Evolutionary conservation across 2,888 invertebrate genomes (phyloP), one percentile per base, ranked within the genome.

Genomic region (Harmothoe impar): DNA sequence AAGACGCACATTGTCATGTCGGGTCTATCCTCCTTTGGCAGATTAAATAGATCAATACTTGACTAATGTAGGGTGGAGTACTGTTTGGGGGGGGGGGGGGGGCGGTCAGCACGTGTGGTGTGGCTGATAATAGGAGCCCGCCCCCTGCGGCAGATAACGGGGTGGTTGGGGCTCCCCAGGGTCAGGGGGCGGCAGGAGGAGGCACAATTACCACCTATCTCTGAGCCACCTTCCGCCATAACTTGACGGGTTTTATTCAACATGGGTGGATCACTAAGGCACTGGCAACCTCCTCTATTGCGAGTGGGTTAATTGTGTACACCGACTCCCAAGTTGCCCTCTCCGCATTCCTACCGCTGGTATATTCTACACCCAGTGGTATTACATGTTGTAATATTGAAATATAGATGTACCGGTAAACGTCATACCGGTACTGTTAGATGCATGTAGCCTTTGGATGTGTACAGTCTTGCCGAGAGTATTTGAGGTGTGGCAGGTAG

Each of bases 11-110:
- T 56, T 52, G 31, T 15, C 54, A 54, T 86, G 54, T 86, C 17
- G 52, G 29, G 20, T 86, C 86, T 86, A 86, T 86, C 52, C 51
- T 86, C 86, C 52, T 86, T 86, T 52, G 52, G 56, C 86, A 52
- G 86, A 86, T 86, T 86, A 86, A 86, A 86, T 86, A 52, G 51
- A 23, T 1, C 86, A 86, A 86, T 86, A 86, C 51, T n/a, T 86
- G 86, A 33, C 56, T 43, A 43, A 10, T 43, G 5, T 43, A 43
- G 10, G 43, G 43, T n/a, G n/a, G 85, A 29, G 85, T 3, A n/a
- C 31, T 17, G 17, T 17, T 86, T 52, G 86, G 3, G 54, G 56
- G 17, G 7, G 20, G 43, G 23, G 1, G 77, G 0, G 81, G 35
- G 81, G 23, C 0, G 81, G 35, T 33, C 12, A n/a, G 81, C 81